Conservation (phyloP, 1,140 invertebrate species). For the Zaprionus taronus region DNA sequence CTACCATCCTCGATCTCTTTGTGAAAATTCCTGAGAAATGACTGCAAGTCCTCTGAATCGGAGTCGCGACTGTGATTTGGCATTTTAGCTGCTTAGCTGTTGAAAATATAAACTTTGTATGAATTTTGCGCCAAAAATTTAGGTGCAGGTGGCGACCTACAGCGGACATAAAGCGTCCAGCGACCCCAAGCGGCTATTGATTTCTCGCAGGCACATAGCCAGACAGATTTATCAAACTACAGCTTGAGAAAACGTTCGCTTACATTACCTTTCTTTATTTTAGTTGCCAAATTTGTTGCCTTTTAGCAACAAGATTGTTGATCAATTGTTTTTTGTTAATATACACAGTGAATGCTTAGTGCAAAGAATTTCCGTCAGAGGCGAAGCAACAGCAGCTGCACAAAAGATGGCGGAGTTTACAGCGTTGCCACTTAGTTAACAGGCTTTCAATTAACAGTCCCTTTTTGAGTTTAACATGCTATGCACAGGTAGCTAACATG, state of each 20-base stretch:
- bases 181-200: slow-evolving; percentile 68
- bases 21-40: slow-evolving; percentile 93
- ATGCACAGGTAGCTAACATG: neutral
- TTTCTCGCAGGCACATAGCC: slow-evolving; percentile 45
- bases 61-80: slow-evolving; percentile 41
- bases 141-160: slow-evolving; percentile 63
- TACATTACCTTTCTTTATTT: neutral
- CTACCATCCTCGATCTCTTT: slow-evolving; percentile 90
- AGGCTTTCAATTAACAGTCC: slow-evolving; percentile 1
- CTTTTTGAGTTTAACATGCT: slow-evolving; percentile 34
- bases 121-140: slow-evolving; percentile 42
- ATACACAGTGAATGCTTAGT: slow-evolving; percentile 44
- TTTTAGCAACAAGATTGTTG: neutral
- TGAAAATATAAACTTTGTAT: neutral
- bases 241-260: neutral
- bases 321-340: neutral
- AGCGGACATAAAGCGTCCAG: slow-evolving; percentile 56
- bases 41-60: slow-evolving; percentile 85
- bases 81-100: slow-evolving; percentile 40
- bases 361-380: slow-evolving; percentile 70
- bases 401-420: slow-evolving; percentile 69
- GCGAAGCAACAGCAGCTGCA: slow-evolving; percentile 45
- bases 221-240: neutral
- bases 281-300: neutral
- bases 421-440: slow-evolving; percentile 25